Percentiles rank a stretch among this genome's conserved stretches.
phyloP scores from a whole-genome alignment of 2,113 vertebrate genomes.

The Solea solea region DNA sequence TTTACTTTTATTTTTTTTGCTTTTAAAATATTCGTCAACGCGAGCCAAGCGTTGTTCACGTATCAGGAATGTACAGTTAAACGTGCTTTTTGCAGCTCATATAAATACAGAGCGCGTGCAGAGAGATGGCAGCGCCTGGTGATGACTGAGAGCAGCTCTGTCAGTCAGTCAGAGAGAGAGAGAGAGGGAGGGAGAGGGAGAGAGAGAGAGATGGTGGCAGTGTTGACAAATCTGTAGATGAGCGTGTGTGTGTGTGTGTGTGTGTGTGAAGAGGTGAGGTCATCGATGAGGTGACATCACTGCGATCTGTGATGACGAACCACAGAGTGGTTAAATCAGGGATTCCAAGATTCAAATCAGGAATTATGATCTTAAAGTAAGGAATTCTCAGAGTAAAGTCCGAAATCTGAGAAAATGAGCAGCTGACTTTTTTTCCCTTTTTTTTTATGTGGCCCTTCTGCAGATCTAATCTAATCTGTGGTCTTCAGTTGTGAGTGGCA shows the following conservation, averaged over 20 bases:
- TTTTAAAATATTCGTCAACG: constrained; percentile 71
- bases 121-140: constrained; percentile 58
- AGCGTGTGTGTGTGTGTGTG: constrained; percentile 62
- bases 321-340: too few species aligned
- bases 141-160: constrained; percentile 44
- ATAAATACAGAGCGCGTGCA: constrained; percentile 68
- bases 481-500: constrained; percentile 52
- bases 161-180: constrained; percentile 7
- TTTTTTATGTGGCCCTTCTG: too few species aligned
- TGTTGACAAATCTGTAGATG: constrained; percentile 43
- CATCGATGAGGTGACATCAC: constrained; percentile 18
- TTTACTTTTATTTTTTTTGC: constrained; percentile 49
- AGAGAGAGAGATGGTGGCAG: constrained; percentile 29
- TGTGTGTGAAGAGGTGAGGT: constrained; percentile 56
- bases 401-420: too few species aligned
- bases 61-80: constrained; percentile 83
- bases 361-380: too few species aligned
- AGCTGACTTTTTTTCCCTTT: too few species aligned
- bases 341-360: too few species aligned
- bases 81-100: constrained; percentile 69
- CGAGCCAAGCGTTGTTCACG: constrained; percentile 79
- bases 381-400: too few species aligned
- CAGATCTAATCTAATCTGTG: constrained; percentile 55
- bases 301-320: constrained; percentile 21
- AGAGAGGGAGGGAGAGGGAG: constrained; percentile 6